Percentiles rank a stretch among this genome's conserved stretches.
These are phyloP conservation scores for Seriola aureovittata DNA, from an alignment of 2,113 vertebrate genomes.

Conservation along the genomic window DNA sequence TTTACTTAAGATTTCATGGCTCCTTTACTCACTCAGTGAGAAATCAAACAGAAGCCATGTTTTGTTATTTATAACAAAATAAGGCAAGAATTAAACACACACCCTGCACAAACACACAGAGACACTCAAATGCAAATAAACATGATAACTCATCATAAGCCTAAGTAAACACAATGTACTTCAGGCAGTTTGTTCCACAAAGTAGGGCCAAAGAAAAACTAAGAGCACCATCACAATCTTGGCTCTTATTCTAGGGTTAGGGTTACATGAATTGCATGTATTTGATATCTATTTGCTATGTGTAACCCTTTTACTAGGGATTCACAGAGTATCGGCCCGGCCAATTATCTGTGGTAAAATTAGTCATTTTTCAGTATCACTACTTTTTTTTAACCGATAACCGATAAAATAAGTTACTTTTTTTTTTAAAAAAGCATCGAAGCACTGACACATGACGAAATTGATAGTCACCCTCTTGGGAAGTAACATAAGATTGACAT, in stretches of 20 bases:
- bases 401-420: too few species aligned
- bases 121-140: not conserved
- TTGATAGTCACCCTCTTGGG: too few species aligned
- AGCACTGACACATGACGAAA: too few species aligned
- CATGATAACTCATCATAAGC: not conserved
- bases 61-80: not conserved
- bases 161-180: not conserved
- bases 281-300: not conserved
- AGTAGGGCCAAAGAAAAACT: not conserved
- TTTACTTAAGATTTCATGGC: not conserved
- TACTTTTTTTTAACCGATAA: too few species aligned
- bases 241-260: not conserved
- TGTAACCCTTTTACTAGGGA: too few species aligned
- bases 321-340: too few species aligned
- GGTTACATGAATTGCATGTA: not conserved
- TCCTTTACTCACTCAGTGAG: not conserved
- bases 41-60: not conserved
- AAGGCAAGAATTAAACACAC: not conserved
- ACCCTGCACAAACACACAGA: not conserved
- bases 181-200: slow-evolving; percentile 5
- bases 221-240: not conserved
- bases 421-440: too few species aligned
- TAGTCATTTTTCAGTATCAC: too few species aligned
- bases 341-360: too few species aligned
- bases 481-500: too few species aligned